phyloP scores from a whole-genome alignment of 1,140 invertebrate genomes.

The Dendrolimus punctatus region DNA sequence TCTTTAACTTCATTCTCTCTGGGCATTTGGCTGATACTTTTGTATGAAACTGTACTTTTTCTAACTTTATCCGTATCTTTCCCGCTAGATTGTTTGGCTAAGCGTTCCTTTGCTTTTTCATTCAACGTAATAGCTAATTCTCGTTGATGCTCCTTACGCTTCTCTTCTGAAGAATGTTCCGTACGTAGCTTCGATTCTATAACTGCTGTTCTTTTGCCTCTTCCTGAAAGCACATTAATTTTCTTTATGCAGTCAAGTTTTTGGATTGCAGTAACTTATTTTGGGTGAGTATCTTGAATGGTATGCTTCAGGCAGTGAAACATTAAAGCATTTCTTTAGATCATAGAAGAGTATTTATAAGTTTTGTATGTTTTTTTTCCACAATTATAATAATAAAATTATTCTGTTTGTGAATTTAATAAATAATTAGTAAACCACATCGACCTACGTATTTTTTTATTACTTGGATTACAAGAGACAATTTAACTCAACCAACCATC shows the following conservation, averaged over 20 bases:
- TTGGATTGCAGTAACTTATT: background rate
- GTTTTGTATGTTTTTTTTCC: no score
- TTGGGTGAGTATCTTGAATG: background rate
- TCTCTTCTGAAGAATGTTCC: conserved; percentile 97
- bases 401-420: no score
- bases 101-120: conserved; percentile 91
- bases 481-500: no score
- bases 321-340: no score
- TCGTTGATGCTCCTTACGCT: conserved; percentile 96
- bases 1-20: conserved; percentile 94
- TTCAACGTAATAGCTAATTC: conserved; percentile 94
- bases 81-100: conserved; percentile 89
- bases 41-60: conserved; percentile 97
- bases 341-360: no score
- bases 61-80: conserved; percentile 93
- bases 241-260: background rate
- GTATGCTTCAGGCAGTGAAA: no score
- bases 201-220: conserved; percentile 94
- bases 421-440: no score
- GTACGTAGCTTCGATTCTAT: conserved; percentile 96
- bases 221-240: conserved; percentile 58
- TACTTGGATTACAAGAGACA: no score
- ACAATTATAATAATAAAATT: no score
- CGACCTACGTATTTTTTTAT: no score
- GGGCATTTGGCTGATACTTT: conserved; percentile 93